Percentiles rank a stretch among this genome's conserved stretches.
Conservation (phyloP, 1,140 invertebrate species). For the Choristoneura fumiferana region DNA sequence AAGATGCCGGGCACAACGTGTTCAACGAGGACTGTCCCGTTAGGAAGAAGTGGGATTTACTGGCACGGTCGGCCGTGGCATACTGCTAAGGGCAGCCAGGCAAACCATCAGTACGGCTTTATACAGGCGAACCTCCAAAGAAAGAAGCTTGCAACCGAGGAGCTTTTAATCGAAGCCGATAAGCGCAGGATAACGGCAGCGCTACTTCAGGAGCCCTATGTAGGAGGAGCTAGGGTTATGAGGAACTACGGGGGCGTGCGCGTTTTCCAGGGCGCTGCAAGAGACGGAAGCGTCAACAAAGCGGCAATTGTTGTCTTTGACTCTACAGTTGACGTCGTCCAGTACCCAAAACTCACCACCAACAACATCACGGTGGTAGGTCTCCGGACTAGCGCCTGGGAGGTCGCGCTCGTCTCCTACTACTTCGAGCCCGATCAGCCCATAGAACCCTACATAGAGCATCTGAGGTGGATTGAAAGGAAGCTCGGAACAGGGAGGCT, state of each 20-base stretch:
- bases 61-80: background rate
- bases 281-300: background rate
- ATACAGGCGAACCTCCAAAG: conserved; percentile 19
- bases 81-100: background rate
- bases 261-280: conserved; percentile 14
- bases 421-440: conserved; percentile 15
- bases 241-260: conserved; percentile 1
- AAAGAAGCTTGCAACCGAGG: conserved; percentile 20
- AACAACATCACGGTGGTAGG: conserved; percentile 17
- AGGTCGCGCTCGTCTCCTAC: background rate
- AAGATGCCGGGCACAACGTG: background rate
- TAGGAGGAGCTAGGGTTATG: background rate
- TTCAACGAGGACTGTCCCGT: no score
- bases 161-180: conserved; percentile 4
- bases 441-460: conserved; percentile 18
- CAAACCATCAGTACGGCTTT: background rate
- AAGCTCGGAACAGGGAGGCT: background rate
- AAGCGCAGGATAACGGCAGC: background rate
- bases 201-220: conserved; percentile 25
- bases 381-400: conserved; percentile 8
- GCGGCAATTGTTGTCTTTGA: conserved; percentile 25
- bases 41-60: background rate
- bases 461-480: background rate
- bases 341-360: conserved; percentile 17
- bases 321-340: background rate